phyloP scores from a whole-genome alignment of 2,888 invertebrate genomes.

The Chrysolina americana region DNA sequence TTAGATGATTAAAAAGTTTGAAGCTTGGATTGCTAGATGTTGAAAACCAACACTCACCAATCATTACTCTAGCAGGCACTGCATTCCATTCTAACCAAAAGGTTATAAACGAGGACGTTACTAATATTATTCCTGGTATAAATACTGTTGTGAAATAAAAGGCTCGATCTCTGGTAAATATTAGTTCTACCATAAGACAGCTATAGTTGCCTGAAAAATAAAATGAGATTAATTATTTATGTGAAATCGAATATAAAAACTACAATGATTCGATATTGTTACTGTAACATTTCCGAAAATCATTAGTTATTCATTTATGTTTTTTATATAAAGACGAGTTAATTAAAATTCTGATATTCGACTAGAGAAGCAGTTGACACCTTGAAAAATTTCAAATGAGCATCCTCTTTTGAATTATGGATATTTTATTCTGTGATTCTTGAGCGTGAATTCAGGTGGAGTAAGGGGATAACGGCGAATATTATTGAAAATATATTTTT shows the following conservation, averaged over 20 bases:
- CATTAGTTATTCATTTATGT: neutral
- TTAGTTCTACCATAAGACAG: conserved; percentile 93
- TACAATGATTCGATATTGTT: neutral
- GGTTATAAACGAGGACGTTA: conserved; percentile 96
- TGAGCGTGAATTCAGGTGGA: too few species aligned
- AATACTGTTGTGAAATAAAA: conserved; percentile 98
- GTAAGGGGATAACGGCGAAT: too few species aligned
- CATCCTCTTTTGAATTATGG: neutral
- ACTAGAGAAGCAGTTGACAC: neutral
- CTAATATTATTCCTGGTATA: conserved; percentile 96
- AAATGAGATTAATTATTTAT: conserved; percentile 32
- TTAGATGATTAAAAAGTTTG: too few species aligned
- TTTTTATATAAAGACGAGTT: neutral
- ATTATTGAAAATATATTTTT: too few species aligned
- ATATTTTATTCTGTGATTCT: too few species aligned
- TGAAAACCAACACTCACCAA: conserved; percentile 77
- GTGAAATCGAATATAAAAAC: neutral
- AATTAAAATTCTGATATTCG: neutral
- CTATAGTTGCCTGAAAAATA: conserved; percentile 89
- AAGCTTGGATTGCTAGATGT: too few species aligned
- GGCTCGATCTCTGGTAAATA: conserved; percentile 95
- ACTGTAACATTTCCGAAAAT: neutral
- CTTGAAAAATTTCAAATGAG: neutral
- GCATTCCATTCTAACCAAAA: conserved; percentile 99
- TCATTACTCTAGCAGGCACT: conserved; percentile 96